Conservation (phyloP, 2,113 vertebrate species). For the Eublepharis macularius region DNA sequence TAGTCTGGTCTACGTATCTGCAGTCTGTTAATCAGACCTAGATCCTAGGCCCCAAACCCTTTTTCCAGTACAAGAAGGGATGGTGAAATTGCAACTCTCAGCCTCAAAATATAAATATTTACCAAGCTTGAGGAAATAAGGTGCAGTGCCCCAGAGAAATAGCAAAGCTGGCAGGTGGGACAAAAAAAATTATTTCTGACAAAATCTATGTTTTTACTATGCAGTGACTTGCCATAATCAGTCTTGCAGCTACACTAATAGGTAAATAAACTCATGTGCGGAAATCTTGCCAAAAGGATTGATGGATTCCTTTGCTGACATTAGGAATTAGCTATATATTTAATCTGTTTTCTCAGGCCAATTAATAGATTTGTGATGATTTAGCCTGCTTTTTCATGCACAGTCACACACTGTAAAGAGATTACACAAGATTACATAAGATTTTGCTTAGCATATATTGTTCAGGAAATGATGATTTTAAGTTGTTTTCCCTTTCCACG, state of each 20-base stretch:
- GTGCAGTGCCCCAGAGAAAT: not conserved
- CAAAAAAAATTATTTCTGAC: not conserved
- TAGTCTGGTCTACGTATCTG: no score
- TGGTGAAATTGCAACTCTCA: not conserved
- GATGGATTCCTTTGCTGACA: not conserved
- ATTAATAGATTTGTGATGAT: not conserved
- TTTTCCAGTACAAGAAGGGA: no score
- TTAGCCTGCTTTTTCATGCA: not conserved
- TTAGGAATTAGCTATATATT: not conserved
- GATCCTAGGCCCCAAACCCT: no score
- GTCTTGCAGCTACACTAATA: constrained; percentile 15
- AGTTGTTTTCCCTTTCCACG: constrained; percentile 21
- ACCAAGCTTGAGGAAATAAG: not conserved
- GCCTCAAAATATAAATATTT: not conserved
- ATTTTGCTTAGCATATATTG: fast-evolving
- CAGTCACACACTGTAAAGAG: not conserved
- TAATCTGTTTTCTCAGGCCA: not conserved
- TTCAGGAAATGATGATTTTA: not conserved
- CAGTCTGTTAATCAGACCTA: no score
- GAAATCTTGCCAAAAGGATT: not conserved
- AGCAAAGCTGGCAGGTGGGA: not conserved
- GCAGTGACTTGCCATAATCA: not conserved
- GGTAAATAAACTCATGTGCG: not conserved
- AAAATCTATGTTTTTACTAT: not conserved
- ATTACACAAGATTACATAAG: not conserved